Evolutionary conservation across 2,797 vertebrate genomes (phyloP).

Genomic region (Sebastes itinus): DNA sequence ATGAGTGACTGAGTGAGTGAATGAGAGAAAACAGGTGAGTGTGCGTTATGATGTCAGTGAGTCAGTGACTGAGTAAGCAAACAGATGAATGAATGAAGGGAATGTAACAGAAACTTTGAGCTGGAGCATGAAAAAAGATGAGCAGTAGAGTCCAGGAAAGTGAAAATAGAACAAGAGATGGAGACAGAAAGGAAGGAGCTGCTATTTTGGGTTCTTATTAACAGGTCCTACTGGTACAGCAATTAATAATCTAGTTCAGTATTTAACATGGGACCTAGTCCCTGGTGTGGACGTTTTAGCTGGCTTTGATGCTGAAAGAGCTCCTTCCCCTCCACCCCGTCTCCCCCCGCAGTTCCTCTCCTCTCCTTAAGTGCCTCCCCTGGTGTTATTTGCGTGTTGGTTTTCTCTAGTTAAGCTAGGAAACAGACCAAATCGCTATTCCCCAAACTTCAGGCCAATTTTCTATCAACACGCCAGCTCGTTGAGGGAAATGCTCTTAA

Average conservation of each 20-base stretch:
- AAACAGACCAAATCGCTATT: conserved; percentile 80
- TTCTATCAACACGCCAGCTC: conserved; percentile 60
- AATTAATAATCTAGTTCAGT: conserved; percentile 84
- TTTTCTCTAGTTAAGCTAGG: conserved; percentile 78
- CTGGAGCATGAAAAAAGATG: neutral
- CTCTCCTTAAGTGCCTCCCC: conserved; percentile 78
- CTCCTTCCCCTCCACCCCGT: conserved; percentile 33
- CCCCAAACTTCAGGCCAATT: conserved; percentile 79
- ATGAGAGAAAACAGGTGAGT: neutral
- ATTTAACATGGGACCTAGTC: conserved; percentile 82
- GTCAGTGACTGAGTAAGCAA: neutral
- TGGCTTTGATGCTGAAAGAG: conserved; percentile 81
- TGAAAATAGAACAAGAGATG: conserved; percentile 46
- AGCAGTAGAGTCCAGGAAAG: neutral
- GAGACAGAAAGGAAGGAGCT: conserved; percentile 47
- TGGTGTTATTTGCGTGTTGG: conserved; percentile 80
- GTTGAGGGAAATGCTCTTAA: conserved; percentile 68
- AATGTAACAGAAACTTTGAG: conserved; percentile 26
- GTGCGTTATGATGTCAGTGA: neutral
- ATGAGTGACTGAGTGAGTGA: neutral
- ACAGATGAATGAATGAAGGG: neutral
- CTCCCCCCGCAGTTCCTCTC: conserved; percentile 38
- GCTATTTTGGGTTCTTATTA: conserved; percentile 81
- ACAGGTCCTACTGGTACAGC: conserved; percentile 82
- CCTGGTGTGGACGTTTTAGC: conserved; percentile 77